Conservation (phyloP, 2,888 invertebrate species). For the Drymonia ruficornis region DNA sequence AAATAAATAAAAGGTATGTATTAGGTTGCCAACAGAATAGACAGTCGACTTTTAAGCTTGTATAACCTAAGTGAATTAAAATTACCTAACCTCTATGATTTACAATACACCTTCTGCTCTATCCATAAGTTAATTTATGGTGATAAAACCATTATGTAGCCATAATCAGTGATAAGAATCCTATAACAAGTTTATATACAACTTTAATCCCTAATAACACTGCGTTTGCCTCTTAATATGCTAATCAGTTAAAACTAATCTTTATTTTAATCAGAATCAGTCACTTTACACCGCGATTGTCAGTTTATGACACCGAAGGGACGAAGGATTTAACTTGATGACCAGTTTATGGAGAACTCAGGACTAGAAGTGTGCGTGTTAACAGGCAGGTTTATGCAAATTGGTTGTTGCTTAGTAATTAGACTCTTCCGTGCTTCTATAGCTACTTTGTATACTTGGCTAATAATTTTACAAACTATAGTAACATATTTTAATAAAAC, state of each 20-base stretch:
- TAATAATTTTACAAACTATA: too few relatives aligned
- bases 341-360: slow-evolving; percentile 30
- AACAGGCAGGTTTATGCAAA: not conserved
- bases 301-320: slow-evolving; percentile 49
- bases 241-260: slow-evolving; percentile 50
- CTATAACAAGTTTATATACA: not conserved
- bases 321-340: slow-evolving; percentile 38
- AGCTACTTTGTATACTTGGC: too few relatives aligned
- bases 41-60: too few relatives aligned
- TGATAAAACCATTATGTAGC: not conserved
- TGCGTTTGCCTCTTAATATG: slow-evolving; percentile 40
- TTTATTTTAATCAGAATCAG: slow-evolving; percentile 51
- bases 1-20: too few relatives aligned
- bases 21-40: too few relatives aligned
- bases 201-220: slow-evolving; percentile 22
- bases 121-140: too few relatives aligned
- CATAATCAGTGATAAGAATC: not conserved
- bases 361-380: not conserved
- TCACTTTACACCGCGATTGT: slow-evolving; percentile 44
- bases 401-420: not conserved
- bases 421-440: not conserved
- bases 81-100: too few relatives aligned
- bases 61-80: too few relatives aligned
- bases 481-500: too few relatives aligned
- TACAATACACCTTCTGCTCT: too few relatives aligned